These are phyloP conservation scores for Pandion haliaetus DNA, from an alignment of 2,113 vertebrate genomes.

Conservation along the genomic window DNA sequence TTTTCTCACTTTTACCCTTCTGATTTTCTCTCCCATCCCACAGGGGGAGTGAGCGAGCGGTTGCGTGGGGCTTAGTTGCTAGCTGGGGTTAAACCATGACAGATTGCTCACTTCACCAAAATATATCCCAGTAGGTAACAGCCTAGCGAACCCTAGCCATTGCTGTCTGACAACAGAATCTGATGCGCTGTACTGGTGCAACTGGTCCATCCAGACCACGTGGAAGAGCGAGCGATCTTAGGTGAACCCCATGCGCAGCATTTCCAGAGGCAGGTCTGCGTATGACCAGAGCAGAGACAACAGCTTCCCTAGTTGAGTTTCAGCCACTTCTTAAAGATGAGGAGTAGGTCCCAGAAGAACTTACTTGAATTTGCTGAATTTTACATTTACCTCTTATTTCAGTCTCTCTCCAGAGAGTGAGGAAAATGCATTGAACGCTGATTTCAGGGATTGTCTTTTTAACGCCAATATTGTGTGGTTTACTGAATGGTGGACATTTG, in stretches of 20 bases:
- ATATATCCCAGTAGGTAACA: not conserved
- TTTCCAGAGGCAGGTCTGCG: not conserved
- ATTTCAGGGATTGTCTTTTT: not conserved
- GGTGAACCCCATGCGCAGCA: accelerated
- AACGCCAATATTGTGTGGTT: not conserved
- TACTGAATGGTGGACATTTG: slow-evolving; percentile 1
- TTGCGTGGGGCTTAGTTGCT: too few species aligned
- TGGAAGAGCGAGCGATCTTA: not conserved
- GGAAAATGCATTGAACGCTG: not conserved
- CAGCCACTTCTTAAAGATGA: not conserved
- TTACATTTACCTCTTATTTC: not conserved
- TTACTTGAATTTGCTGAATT: not conserved
- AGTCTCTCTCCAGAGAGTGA: not conserved
- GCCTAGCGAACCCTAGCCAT: not conserved
- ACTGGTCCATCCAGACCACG: not conserved
- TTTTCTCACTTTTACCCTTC: too few species aligned
- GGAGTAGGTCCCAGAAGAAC: not conserved
- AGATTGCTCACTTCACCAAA: not conserved
- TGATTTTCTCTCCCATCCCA: too few species aligned
- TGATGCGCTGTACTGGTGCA: not conserved
- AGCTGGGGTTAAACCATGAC: too few species aligned
- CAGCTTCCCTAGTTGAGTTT: not conserved
- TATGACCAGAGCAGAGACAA: not conserved
- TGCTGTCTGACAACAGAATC: not conserved
- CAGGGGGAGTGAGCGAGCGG: too few species aligned